Evolutionary conservation across 2,888 invertebrate species (phyloP).

Genomic region (Lasioglossum marginatum): DNA sequence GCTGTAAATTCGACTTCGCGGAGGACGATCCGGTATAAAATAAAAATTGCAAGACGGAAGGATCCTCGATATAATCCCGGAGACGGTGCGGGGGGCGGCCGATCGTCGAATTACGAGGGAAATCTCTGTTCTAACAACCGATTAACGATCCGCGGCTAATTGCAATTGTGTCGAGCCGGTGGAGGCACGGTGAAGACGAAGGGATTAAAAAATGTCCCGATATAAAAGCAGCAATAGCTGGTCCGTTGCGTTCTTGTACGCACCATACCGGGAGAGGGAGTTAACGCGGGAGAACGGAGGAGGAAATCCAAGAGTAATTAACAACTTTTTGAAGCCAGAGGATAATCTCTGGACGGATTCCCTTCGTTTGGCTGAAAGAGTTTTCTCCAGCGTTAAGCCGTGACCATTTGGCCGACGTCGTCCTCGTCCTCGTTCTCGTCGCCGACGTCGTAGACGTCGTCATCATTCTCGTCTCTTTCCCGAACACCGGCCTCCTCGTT

Average conservation of each 20-base stretch:
- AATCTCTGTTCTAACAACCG: conserved; percentile 70
- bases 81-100: conserved; percentile 1
- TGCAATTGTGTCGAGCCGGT: conserved; percentile 74
- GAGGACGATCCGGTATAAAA: conserved; percentile 15
- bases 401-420: conserved; percentile 83
- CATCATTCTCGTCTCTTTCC: conserved; percentile 74
- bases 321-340: conserved; percentile 84
- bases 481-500: conserved; percentile 71
- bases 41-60: conserved; percentile 5
- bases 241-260: conserved; percentile 67
- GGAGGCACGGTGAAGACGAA: conserved; percentile 65
- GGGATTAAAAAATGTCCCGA: conserved; percentile 78
- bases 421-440: conserved; percentile 72
- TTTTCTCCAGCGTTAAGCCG: conserved; percentile 82
- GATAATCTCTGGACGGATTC: conserved; percentile 84
- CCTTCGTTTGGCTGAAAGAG: conserved; percentile 84
- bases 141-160: conserved; percentile 75
- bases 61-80: conserved; percentile 55
- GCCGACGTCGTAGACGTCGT: conserved; percentile 70
- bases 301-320: conserved; percentile 84
- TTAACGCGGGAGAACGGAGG: conserved; percentile 64
- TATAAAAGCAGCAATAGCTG: conserved; percentile 72
- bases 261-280: conserved; percentile 62
- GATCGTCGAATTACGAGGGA: conserved; percentile 65
- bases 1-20: background rate